These are phyloP conservation scores for Paratilapia polleni DNA, from an alignment of 2,113 vertebrate genomes.

Conservation along the genomic window DNA sequence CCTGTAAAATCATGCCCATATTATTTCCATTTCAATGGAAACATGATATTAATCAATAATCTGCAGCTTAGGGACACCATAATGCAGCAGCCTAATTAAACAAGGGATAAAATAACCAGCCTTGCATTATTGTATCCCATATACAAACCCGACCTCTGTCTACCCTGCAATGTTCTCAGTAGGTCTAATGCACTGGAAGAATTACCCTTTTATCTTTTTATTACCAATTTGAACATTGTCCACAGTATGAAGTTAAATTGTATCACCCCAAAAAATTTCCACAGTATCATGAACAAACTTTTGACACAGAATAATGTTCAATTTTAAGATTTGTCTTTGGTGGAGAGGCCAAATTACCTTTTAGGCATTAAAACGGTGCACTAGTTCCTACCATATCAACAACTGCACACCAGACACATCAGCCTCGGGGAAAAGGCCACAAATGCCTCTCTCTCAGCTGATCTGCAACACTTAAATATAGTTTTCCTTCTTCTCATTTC, in stretches of 20 bases:
- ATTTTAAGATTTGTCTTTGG: background rate
- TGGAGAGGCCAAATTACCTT: background rate
- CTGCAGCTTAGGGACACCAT: background rate
- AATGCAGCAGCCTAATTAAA: background rate
- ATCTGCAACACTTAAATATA: constrained; percentile 15
- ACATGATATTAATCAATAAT: constrained; percentile 23
- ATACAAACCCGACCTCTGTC: constrained; percentile 18
- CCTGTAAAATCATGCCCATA: background rate
- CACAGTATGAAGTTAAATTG: background rate
- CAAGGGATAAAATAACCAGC: background rate
- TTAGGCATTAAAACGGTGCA: constrained; percentile 9
- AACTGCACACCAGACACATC: constrained; percentile 14
- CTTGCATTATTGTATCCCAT: constrained; percentile 2
- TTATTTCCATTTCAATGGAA: constrained; percentile 24
- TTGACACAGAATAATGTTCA: background rate
- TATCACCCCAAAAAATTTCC: background rate
- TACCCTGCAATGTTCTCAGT: constrained; percentile 15
- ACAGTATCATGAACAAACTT: background rate
- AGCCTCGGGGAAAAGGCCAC: constrained; percentile 26
- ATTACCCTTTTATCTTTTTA: constrained; percentile 40
- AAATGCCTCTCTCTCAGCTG: constrained; percentile 43
- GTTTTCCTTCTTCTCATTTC: background rate
- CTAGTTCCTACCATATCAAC: background rate
- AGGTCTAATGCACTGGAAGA: background rate
- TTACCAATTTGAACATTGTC: background rate